Conservation (phyloP, 2,113 vertebrate genomes). For the Otocyon megalotis region DNA sequence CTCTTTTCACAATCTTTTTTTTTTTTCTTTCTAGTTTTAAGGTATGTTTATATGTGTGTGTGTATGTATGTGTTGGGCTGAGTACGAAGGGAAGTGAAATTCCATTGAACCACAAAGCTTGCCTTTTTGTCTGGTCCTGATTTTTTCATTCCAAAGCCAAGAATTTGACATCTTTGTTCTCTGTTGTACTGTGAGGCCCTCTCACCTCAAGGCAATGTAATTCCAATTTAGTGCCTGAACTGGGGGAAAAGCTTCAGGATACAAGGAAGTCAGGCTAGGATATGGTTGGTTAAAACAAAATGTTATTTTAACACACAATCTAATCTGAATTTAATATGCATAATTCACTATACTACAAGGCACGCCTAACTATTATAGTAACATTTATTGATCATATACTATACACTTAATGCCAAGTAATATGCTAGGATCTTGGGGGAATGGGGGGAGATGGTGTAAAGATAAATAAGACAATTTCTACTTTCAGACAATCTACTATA, state of each 20-base stretch:
- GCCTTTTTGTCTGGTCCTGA: not conserved
- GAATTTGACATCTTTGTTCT: not conserved
- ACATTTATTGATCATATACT: constrained; percentile 53
- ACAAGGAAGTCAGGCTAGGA: not conserved
- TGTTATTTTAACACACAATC: not conserved
- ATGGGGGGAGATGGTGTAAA: constrained; percentile 24
- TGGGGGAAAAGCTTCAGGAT: not conserved
- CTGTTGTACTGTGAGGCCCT: not conserved
- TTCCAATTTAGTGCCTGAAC: not conserved
- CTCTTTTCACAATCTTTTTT: not conserved
- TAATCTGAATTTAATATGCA: constrained; percentile 26
- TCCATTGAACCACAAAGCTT: not conserved
- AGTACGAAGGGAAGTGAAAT: not conserved
- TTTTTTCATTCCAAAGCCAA: constrained; percentile 38
- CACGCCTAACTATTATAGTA: constrained; percentile 46
- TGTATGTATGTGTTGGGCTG: not conserved
- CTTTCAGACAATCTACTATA: constrained; percentile 56
- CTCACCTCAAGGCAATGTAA: not conserved
- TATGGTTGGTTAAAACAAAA: constrained; percentile 28
- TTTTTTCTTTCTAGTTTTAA: not conserved
- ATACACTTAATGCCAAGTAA: constrained; percentile 25
- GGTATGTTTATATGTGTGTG: not conserved
- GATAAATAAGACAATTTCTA: constrained; percentile 67
- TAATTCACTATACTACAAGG: not conserved
- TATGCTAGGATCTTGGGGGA: not conserved